A percentile compares a stretch with the other conserved stretches of the same genome.
phyloP scores from a whole-genome alignment of 2,797 vertebrate genomes.

The Eulemur rubriventer region DNA sequence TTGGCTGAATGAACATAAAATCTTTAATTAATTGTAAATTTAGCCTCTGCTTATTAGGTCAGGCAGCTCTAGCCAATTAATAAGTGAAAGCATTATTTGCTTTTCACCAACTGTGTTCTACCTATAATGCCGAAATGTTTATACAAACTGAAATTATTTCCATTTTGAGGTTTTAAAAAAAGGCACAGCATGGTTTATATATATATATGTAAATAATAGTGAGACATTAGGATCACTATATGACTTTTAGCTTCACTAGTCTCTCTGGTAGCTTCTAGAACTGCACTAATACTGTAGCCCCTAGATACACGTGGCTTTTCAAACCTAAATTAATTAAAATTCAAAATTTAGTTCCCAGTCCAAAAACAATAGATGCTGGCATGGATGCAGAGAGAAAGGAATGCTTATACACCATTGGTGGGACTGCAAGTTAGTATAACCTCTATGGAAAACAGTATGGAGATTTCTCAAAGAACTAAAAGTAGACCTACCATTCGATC shows the following conservation, averaged over 20 bases:
- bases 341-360: background rate
- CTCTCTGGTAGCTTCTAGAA: background rate
- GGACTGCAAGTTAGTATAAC: background rate
- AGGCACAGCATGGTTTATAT: background rate
- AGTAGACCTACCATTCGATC: background rate
- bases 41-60: slow-evolving; percentile 75
- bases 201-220: background rate
- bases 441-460: background rate
- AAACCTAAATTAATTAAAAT: background rate
- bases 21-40: slow-evolving; percentile 79
- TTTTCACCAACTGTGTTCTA: background rate
- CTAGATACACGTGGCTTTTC: background rate
- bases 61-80: slow-evolving; percentile 60
- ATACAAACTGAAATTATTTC: slow-evolving; percentile 10
- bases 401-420: no score
- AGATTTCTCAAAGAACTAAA: background rate
- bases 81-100: slow-evolving; percentile 45
- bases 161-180: background rate
- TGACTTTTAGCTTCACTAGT: background rate
- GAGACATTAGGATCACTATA: background rate
- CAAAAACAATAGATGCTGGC: background rate
- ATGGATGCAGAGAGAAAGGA: no score
- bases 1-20: slow-evolving; percentile 76
- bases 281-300: background rate
- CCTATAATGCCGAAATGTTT: slow-evolving; percentile 9